A percentile compares a stretch with the other conserved stretches of the same genome.
phyloP scores from a whole-genome alignment of 2,797 vertebrate species.

The Petrocephalus schoutedeni region DNA sequence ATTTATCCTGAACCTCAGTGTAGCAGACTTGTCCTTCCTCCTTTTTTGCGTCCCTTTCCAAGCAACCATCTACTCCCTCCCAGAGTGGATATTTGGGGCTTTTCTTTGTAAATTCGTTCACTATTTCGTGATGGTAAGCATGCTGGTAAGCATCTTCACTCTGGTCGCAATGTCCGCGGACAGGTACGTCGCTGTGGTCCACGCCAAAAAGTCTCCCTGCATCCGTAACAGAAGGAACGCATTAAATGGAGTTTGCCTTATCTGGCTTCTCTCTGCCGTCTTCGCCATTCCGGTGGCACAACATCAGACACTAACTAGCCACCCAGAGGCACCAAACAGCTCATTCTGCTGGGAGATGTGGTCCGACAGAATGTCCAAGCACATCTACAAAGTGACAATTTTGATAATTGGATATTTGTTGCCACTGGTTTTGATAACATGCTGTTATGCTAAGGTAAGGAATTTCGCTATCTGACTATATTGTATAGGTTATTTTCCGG shows the following conservation, averaged over 20 bases:
- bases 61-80: constrained; percentile 69
- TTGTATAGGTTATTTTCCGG: neutral
- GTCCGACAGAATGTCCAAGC: constrained; percentile 50
- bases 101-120: constrained; percentile 75
- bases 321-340: constrained; percentile 66
- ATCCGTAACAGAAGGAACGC: constrained; percentile 67
- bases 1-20: constrained; percentile 77
- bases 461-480: neutral
- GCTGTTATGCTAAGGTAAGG: constrained; percentile 74
- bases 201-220: constrained; percentile 54
- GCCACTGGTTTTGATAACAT: constrained; percentile 75
- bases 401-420: constrained; percentile 73
- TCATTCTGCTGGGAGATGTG: constrained; percentile 81
- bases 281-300: constrained; percentile 70
- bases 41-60: constrained; percentile 69
- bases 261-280: constrained; percentile 68
- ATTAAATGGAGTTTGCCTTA: constrained; percentile 53
- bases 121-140: constrained; percentile 65
- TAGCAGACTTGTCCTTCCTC: constrained; percentile 74
- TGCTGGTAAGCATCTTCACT: constrained; percentile 81
- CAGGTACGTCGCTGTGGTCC: constrained; percentile 77
- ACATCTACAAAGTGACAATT: constrained; percentile 63
- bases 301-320: constrained; percentile 62
- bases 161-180: constrained; percentile 79
- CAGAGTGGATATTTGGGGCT: constrained; percentile 73